Conservation (phyloP, 35 echinoderm and acorn worm genomes). For the Apostichopus japonicus region DNA sequence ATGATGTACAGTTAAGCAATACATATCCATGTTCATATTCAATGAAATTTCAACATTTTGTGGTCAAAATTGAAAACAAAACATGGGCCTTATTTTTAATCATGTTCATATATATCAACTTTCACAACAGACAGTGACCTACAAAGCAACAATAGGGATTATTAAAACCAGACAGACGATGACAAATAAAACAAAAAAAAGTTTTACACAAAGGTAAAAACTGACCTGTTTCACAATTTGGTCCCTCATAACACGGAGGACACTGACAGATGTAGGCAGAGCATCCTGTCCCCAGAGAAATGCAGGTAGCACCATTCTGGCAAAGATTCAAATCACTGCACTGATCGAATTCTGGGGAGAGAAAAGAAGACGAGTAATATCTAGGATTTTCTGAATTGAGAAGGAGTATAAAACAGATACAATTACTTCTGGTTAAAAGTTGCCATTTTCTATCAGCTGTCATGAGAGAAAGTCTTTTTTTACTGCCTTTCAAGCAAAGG, state of each 20-base stretch:
- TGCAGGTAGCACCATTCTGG: constrained; percentile 50
- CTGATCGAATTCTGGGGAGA: constrained; percentile 19
- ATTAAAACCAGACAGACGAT: too few species aligned
- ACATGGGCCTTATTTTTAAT: not conserved
- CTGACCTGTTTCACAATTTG: constrained; percentile 41
- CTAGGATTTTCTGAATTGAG: not conserved
- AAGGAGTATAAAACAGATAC: not conserved
- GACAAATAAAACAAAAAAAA: too few species aligned
- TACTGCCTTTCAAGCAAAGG: too few species aligned
- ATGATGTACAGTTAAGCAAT: too few species aligned
- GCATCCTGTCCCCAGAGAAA: constrained; percentile 34
- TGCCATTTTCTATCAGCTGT: too few species aligned
- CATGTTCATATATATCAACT: not conserved
- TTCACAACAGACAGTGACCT: not conserved
- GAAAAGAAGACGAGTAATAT: not conserved
- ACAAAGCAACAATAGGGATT: too few species aligned
- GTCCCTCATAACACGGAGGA: constrained; percentile 26
- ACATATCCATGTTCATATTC: too few species aligned
- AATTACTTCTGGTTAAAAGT: not conserved
- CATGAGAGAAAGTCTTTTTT: too few species aligned
- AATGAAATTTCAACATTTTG: too few species aligned
- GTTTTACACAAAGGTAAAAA: not conserved
- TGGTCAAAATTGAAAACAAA: too few species aligned
- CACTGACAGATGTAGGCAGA: constrained; percentile 53
- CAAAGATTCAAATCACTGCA: constrained; percentile 28